Percentiles rank a stretch among this genome's conserved stretches.
phyloP scores from a whole-genome alignment of 2,888 invertebrate species.

The Epirrhoe tristata region DNA sequence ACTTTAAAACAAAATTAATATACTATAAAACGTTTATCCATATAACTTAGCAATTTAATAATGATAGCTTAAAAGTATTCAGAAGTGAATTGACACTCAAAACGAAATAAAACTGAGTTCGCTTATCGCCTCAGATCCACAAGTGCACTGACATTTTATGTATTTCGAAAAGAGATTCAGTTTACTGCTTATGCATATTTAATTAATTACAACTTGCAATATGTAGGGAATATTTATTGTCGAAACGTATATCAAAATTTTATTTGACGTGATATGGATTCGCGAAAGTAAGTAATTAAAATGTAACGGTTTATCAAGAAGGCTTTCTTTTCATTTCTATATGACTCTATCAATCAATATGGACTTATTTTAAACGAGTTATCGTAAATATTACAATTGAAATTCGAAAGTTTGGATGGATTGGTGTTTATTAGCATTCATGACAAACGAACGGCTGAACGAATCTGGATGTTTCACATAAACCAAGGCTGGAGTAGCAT shows the following conservation, averaged over 20 bases:
- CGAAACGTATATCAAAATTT: slow-evolving; percentile 49
- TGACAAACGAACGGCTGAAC: too few relatives aligned
- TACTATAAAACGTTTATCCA: slow-evolving; percentile 31
- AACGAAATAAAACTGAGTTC: slow-evolving; percentile 37
- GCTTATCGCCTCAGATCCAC: slow-evolving; percentile 42
- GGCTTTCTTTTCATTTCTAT: slow-evolving; percentile 16
- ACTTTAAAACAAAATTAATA: slow-evolving; percentile 26
- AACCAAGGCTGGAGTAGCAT: too few relatives aligned
- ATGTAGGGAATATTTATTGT: slow-evolving; percentile 55
- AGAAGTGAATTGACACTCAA: slow-evolving; percentile 37
- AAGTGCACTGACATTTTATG: slow-evolving; percentile 45
- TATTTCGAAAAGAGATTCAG: slow-evolving; percentile 50
- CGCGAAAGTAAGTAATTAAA: slow-evolving; percentile 32
- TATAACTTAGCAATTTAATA: slow-evolving; percentile 32
- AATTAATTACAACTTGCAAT: slow-evolving; percentile 60
- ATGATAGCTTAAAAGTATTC: slow-evolving; percentile 35
- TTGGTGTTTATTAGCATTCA: too few relatives aligned
- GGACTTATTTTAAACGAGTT: not conserved
- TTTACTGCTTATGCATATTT: slow-evolving; percentile 62
- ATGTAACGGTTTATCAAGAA: slow-evolving; percentile 28
- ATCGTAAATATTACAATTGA: too few relatives aligned
- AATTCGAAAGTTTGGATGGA: too few relatives aligned
- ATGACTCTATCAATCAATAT: slow-evolving; percentile 13
- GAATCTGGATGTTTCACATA: too few relatives aligned
- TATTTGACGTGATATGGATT: slow-evolving; percentile 46